Conservation (phyloP, 2,113 vertebrate species). For the Macaca mulatta region DNA sequence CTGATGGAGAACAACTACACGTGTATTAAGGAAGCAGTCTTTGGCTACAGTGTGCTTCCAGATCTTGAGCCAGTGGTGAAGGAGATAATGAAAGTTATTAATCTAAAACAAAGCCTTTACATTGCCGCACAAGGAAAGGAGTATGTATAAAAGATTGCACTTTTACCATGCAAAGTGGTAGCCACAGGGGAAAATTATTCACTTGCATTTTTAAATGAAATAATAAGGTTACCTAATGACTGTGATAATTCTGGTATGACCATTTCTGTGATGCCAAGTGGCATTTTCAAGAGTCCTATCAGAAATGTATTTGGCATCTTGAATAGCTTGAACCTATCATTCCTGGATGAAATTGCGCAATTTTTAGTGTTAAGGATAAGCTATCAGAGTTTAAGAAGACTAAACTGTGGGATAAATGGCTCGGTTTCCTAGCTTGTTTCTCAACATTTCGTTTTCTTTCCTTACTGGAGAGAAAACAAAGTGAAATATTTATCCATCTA, state of each 20-base stretch:
- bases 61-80: background rate
- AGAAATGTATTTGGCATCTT: background rate
- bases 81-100: background rate
- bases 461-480: background rate
- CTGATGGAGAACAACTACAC: background rate
- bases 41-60: background rate
- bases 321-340: background rate
- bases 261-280: background rate
- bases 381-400: background rate
- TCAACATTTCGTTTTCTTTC: background rate
- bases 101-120: background rate
- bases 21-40: background rate
- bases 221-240: background rate
- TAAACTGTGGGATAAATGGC: background rate
- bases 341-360: background rate
- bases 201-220: background rate
- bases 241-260: background rate
- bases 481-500: background rate
- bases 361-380: background rate
- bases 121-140: background rate
- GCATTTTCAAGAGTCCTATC: background rate
- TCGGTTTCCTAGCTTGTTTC: background rate
- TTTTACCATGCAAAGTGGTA: background rate
- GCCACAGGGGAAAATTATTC: background rate
- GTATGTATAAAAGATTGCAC: background rate